Evolutionary conservation across 2,797 vertebrate genomes (phyloP).

Genomic region (Clarias platycephalus): DNA sequence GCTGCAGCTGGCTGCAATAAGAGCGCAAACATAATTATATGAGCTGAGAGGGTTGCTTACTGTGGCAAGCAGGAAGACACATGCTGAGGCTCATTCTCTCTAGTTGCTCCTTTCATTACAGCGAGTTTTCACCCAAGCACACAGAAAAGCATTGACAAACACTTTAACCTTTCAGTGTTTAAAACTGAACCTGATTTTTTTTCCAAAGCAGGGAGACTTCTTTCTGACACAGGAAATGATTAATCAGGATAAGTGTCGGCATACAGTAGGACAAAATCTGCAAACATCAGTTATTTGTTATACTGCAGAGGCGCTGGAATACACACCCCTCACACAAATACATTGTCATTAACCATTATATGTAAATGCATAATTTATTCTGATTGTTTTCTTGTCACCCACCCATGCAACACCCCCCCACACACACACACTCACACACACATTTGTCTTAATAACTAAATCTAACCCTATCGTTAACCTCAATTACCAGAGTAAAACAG

Average conservation of each 20-base stretch:
- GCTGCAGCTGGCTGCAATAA: conserved; percentile 55
- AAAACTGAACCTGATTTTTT: conserved; percentile 31
- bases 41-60: conserved; percentile 41
- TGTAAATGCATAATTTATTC: conserved; percentile 2
- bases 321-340: background rate
- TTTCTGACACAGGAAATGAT: background rate
- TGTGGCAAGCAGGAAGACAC: conserved; percentile 55
- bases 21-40: conserved; percentile 56
- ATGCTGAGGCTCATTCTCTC: conserved; percentile 44
- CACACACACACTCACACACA: background rate
- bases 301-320: background rate
- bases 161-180: conserved; percentile 33
- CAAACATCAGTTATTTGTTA: background rate
- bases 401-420: background rate
- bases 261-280: background rate
- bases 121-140: conserved; percentile 38
- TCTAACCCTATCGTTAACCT: background rate
- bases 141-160: conserved; percentile 40
- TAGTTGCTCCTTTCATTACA: conserved; percentile 46
- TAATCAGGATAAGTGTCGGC: background rate
- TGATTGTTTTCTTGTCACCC: background rate
- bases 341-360: background rate
- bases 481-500: background rate
- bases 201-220: background rate
- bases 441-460: background rate